phyloP scores from a whole-genome alignment of 2,113 vertebrate species.

The Muntiacus muntjak region DNA sequence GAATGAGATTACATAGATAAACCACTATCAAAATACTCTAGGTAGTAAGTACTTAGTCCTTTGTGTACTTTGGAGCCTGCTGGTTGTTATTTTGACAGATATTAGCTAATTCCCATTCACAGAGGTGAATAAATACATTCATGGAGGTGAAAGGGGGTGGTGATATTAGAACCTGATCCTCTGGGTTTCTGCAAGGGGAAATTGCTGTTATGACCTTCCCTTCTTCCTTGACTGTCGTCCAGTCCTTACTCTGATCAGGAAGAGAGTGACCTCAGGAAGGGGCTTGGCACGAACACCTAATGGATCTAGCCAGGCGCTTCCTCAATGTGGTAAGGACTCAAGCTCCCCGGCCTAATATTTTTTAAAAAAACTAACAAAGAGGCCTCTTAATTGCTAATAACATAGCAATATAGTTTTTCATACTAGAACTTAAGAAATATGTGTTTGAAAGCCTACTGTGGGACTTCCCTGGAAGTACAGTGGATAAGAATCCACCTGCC shows the following conservation, averaged over 20 bases:
- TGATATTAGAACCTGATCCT: constrained; percentile 46
- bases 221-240: not conserved
- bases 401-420: not conserved
- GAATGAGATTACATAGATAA: constrained; percentile 60
- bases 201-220: not conserved
- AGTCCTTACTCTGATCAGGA: constrained; percentile 24
- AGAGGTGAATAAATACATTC: constrained; percentile 69
- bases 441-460: not conserved
- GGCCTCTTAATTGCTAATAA: not conserved
- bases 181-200: not conserved
- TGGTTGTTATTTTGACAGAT: constrained; percentile 69
- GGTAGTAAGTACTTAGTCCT: constrained; percentile 49
- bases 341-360: not conserved
- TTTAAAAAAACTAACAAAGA: not conserved
- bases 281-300: not conserved
- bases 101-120: constrained; percentile 63
- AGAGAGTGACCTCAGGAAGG: not conserved
- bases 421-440: not conserved
- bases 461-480: not conserved
- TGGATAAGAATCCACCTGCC: not conserved
- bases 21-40: constrained; percentile 63
- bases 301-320: not conserved
- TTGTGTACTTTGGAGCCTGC: constrained; percentile 69
- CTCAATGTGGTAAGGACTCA: not conserved
- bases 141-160: constrained; percentile 15